Evolutionary conservation across 2,113 vertebrate genomes (phyloP).

Genomic region (Peromyscus leucopus): DNA sequence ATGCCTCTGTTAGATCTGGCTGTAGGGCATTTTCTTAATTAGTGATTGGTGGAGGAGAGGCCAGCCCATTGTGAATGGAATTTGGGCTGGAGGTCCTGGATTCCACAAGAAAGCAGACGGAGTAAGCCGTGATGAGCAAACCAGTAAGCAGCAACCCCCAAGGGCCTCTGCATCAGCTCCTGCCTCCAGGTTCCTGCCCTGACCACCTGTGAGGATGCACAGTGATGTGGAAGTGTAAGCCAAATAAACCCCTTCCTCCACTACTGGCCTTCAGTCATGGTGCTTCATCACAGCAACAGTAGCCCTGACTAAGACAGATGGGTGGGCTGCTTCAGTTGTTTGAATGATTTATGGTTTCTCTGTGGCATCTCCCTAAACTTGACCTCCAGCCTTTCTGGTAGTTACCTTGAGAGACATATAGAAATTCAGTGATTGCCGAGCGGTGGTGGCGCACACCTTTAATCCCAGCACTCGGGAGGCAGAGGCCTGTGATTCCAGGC

Average conservation of each 20-base stretch:
- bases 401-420: constrained; percentile 32
- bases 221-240: background rate
- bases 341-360: background rate
- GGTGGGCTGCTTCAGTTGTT: background rate
- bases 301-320: background rate
- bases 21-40: background rate
- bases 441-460: too few relatives aligned
- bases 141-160: background rate
- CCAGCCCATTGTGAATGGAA: too few relatives aligned
- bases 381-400: constrained; percentile 19
- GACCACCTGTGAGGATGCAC: background rate
- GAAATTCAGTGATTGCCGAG: background rate
- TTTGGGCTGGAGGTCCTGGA: background rate
- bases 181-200: background rate
- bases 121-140: background rate
- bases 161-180: background rate
- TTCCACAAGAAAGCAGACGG: background rate
- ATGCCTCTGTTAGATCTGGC: background rate
- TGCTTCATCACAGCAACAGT: background rate
- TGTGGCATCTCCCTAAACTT: background rate
- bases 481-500: too few relatives aligned
- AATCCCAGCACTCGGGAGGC: too few relatives aligned
- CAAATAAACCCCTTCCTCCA: background rate
- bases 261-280: background rate
- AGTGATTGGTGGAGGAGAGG: background rate